Evolutionary conservation across 2,113 vertebrate genomes (phyloP), one percentile per base, ranked within the genome.

Genomic region (Saguinus midas): DNA sequence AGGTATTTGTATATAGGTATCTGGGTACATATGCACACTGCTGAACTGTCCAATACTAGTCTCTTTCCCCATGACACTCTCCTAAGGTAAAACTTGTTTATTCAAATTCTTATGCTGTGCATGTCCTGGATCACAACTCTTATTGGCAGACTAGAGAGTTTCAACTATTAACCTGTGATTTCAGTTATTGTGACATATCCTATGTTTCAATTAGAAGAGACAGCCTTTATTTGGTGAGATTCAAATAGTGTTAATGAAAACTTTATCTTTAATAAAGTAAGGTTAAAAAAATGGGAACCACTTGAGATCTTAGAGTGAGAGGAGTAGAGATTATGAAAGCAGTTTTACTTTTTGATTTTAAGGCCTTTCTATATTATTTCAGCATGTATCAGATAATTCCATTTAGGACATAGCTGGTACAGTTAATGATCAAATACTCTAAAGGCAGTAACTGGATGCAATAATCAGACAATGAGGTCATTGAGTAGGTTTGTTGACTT

Each of bases 331-430:
- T 75, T 82, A 70, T 91, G 21, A 68, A 80, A 81, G 18, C 37
- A 82, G 23, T 64, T 94, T 66, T 58, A 82, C 27, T 70, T 25
- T 88, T 95, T 88, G 70, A 79, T 90, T 96, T 91, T 25, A 75
- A 43, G 29, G 32, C 45, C 29, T 82, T 17, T 18, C 3, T 84
- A 52, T 84, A 43, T 93, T 32, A 58, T 87, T 94, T 89, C 68
- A 68, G 55, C 48, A 55, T 87, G 5, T 20, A 48, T 93, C 40
- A 93, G 82, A 48, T 80, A 57, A 23, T 57, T 66, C 32, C 57
- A 3, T 87, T 72, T 21, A 83, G 81, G 23, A 52, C 43, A n/a
- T 37, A 89, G 84, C 79, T 81, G 75, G 8, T 80, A 35, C 27
- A 79, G 87, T 92, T 93, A 48, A 87, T 90, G 52, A 75, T 82